These are phyloP conservation scores for Podarcis lilfordi DNA, from an alignment of 2,797 vertebrate genomes.

Conservation along the genomic window DNA sequence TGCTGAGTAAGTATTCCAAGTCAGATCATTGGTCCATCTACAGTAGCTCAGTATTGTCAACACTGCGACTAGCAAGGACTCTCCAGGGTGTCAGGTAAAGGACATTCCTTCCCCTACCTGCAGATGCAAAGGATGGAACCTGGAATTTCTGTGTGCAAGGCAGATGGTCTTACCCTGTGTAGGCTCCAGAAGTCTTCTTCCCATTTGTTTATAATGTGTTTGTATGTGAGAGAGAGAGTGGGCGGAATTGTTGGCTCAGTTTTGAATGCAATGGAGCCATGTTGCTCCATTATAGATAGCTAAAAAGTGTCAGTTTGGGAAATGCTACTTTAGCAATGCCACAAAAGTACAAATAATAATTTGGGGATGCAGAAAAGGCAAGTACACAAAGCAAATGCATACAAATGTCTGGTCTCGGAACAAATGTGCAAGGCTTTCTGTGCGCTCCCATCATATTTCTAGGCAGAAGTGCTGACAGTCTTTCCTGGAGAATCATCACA, in stretches of 20 bases:
- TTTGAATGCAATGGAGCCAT: conserved; percentile 11
- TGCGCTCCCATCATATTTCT: neutral
- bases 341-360: neutral
- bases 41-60: too few relatives aligned
- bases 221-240: too few relatives aligned
- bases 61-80: too few relatives aligned
- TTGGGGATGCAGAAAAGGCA: neutral
- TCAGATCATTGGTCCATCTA: too few relatives aligned
- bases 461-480: neutral
- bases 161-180: neutral
- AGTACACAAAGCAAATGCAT: neutral
- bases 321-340: neutral
- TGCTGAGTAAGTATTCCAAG: too few relatives aligned
- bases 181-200: neutral
- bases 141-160: too few relatives aligned
- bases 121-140: too few relatives aligned
- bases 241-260: neutral
- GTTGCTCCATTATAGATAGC: neutral
- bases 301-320: conserved; percentile 1
- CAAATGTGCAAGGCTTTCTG: neutral
- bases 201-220: neutral
- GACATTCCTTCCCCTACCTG: too few relatives aligned
- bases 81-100: too few relatives aligned
- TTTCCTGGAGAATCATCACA: conserved; percentile 24
- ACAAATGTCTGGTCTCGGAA: neutral